A percentile compares a stretch with the other conserved stretches of the same genome.
Evolutionary conservation across 2,113 vertebrate genomes (phyloP).

Genomic region (Dolichallabes microphthalmus): DNA sequence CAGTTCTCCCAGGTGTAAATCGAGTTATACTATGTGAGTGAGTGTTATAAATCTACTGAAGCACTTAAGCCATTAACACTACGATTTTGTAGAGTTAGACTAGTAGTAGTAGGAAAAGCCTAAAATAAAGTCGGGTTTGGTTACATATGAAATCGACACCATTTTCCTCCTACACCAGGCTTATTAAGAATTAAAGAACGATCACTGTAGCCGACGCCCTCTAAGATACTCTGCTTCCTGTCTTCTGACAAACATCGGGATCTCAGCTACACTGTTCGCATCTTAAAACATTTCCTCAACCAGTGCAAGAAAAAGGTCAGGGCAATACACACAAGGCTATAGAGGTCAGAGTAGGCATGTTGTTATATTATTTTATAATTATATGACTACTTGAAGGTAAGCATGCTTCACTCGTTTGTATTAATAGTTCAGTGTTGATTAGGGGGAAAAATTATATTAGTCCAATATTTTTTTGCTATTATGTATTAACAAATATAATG

Average conservation of each 20-base stretch:
- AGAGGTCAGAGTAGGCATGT: background rate
- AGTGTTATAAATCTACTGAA: no score
- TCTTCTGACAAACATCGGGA: background rate
- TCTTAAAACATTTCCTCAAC: background rate
- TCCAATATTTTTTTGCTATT: background rate
- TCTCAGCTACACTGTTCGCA: background rate
- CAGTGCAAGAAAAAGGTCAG: background rate
- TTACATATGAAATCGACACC: background rate
- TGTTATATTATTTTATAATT: background rate
- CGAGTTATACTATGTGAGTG: no score
- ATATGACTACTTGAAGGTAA: background rate
- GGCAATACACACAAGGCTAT: background rate
- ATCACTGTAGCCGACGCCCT: background rate
- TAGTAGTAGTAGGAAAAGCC: background rate
- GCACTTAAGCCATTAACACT: no score
- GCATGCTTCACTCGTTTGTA: background rate
- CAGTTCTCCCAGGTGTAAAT: no score
- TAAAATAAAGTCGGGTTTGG: background rate
- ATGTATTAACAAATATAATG: background rate
- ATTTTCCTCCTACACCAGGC: no score
- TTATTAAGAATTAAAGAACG: background rate
- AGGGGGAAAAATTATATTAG: background rate
- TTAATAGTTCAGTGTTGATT: background rate
- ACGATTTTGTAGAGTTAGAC: no score
- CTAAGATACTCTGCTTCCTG: background rate